A percentile compares a stretch with the other conserved stretches of the same genome.
These are phyloP conservation scores for Patella depressa DNA, from an alignment of 2,888 invertebrate genomes.

Conservation along the genomic window DNA sequence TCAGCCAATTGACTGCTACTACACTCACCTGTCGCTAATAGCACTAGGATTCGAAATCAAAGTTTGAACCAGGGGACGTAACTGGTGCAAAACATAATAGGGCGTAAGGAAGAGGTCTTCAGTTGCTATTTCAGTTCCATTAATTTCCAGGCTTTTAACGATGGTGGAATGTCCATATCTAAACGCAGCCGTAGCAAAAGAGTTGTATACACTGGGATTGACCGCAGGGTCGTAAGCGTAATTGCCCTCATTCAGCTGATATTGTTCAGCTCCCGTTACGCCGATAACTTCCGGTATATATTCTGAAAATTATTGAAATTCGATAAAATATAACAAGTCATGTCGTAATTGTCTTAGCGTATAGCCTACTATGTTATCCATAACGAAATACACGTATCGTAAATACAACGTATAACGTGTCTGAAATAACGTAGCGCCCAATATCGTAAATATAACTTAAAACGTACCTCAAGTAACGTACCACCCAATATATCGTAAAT, in stretches of 20 bases:
- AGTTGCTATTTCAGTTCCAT: background rate
- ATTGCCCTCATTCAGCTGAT: constrained; percentile 13
- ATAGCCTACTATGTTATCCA: too few species aligned
- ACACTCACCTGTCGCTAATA: constrained; percentile 15
- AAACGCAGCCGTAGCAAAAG: constrained; percentile 36
- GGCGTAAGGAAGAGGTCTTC: constrained; percentile 30
- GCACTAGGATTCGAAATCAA: constrained; percentile 26
- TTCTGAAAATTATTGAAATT: constrained; percentile 19
- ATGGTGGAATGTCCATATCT: constrained; percentile 41
- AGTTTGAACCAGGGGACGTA: constrained; percentile 26
- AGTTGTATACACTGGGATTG: constrained; percentile 34
- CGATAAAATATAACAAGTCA: too few species aligned
- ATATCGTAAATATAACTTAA: too few species aligned
- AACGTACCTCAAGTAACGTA: too few species aligned
- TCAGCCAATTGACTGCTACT: too few species aligned
- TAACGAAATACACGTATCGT: too few species aligned
- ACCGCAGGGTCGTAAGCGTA: constrained; percentile 27
- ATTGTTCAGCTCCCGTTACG: background rate
- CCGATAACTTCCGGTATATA: constrained; percentile 31
- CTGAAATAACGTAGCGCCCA: too few species aligned
- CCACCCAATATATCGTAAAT: too few species aligned
- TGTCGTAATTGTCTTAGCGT: too few species aligned
- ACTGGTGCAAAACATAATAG: constrained; percentile 24
- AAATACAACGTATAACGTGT: too few species aligned
- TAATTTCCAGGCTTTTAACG: constrained; percentile 26